Evolutionary conservation across 2,797 vertebrate genomes (phyloP), one percentile per base, ranked within the genome.

Genomic region (Siniperca scherzeri): DNA sequence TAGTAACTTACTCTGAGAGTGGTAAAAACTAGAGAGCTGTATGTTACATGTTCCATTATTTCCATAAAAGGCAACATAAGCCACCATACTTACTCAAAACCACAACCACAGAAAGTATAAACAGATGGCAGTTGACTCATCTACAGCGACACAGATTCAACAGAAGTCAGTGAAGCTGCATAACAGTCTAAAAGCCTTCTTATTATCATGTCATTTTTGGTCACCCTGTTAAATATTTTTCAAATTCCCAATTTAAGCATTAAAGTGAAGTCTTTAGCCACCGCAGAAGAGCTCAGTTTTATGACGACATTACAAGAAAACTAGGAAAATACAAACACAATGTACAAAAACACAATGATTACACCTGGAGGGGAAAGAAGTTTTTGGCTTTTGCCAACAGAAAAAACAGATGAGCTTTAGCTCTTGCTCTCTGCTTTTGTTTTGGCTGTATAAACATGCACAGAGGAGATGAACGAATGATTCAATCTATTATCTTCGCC

Each of bases 401-500:
- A 77, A 83, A 70, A 80, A 74, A 68, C 79, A 73, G 78, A 82
- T 67, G 71, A 80, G 75, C 59, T 82, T 65, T 27, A 59, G 53
- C 68, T 66, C 68, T 33, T 16, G 30, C 74, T 80, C 57, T 30
- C 55, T 68, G 70, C 73, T 86, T 90, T 91, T 87, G 77, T 88
- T 88, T 80, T 68, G 77, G 42, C 74, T 86, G 67, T 72, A 52
- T 71, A 89, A 89, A 87, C 78, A 83, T 66, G 65, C 59, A 66
- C 78, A 83, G 55, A 64, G 48, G 61, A 78, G 65, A 69, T 62
- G 65, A 82, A 81, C 55, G 83, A 91, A 74, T 88, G 82, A 87
- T 79, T 89, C 80, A 77, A 80, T 88, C 81, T 78, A 79, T 81
- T 85, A 86, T 84, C 57, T 55, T 85, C 30, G 3, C 61, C 81